A percentile compares a stretch with the other conserved stretches of the same genome.
phyloP scores from a whole-genome alignment of 2,888 invertebrate species.

The Diadegma fenestrale region DNA sequence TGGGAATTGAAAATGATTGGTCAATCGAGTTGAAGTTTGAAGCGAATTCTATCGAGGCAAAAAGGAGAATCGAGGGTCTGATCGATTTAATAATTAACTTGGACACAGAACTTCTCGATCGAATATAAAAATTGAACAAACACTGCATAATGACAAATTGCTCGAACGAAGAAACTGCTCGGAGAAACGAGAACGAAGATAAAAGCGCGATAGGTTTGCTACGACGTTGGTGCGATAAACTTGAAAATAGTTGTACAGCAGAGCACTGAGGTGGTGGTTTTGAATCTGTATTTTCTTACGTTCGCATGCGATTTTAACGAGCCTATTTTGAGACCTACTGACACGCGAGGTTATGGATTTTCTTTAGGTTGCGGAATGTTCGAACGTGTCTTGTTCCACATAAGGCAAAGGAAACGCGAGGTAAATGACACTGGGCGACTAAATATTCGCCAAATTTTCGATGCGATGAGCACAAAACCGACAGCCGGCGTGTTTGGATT shows the following conservation, averaged over 20 bases:
- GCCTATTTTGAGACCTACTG: constrained; percentile 67
- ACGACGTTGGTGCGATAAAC: constrained; percentile 10
- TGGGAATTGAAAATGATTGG: too few relatives aligned
- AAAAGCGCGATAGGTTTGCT: constrained; percentile 13
- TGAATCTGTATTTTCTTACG: constrained; percentile 78
- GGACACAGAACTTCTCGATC: not conserved
- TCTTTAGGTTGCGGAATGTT: constrained; percentile 49
- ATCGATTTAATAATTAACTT: constrained; percentile 66
- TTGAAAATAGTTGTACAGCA: constrained; percentile 66
- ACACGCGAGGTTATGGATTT: constrained; percentile 79
- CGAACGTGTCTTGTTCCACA: constrained; percentile 23
- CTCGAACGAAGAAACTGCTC: too few relatives aligned
- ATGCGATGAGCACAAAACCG: not conserved
- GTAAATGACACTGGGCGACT: not conserved
- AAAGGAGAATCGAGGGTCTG: constrained; percentile 31
- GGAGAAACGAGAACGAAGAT: not conserved
- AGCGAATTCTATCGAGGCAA: not conserved
- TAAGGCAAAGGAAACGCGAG: not conserved
- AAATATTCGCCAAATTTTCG: not conserved
- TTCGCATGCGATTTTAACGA: constrained; percentile 69
- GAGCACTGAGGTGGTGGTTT: constrained; percentile 52
- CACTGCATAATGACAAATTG: not conserved
- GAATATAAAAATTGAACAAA: not conserved
- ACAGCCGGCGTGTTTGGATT: not conserved
- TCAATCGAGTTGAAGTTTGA: not conserved